Percentiles rank a stretch among this genome's conserved stretches.
These are phyloP conservation scores for Holothuria glaberrima DNA, from an alignment of 35 echinoderm and acorn worm species.

Conservation along the genomic window DNA sequence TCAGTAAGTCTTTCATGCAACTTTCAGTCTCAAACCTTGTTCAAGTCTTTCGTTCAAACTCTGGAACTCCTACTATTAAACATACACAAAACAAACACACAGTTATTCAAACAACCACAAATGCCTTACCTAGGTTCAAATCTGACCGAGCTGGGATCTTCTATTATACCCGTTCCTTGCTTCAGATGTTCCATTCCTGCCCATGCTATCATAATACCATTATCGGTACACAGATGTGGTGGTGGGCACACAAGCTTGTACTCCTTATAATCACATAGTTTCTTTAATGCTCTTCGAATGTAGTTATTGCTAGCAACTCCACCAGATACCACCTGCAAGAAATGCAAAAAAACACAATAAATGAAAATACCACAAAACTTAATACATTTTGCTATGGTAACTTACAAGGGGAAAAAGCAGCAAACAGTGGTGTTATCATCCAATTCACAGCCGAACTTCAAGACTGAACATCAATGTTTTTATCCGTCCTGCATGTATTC, in stretches of 20 bases:
- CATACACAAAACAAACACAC: no score
- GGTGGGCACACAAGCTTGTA: slow-evolving; percentile 92
- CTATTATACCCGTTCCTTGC: slow-evolving; percentile 73
- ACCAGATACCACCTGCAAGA: slow-evolving; percentile 88
- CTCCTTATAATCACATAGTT: slow-evolving; percentile 42
- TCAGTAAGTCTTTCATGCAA: no score
- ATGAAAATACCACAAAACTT: neutral
- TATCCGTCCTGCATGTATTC: no score
- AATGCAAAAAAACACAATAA: neutral
- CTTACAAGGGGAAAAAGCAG: no score
- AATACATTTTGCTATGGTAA: no score
- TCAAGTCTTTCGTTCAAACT: no score
- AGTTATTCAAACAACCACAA: no score
- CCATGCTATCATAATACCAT: slow-evolving; percentile 99
- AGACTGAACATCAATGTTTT: no score
- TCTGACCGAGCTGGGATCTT: slow-evolving; percentile 80
- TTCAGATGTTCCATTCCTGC: slow-evolving; percentile 95
- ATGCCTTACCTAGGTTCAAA: slow-evolving; percentile 93
- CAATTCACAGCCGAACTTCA: no score
- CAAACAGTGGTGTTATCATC: no score
- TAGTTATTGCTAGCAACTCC: slow-evolving; percentile 94
- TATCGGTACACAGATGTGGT: slow-evolving; percentile 87
- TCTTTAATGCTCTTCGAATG: slow-evolving; percentile 80
- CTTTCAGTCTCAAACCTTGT: no score
- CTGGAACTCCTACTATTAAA: no score